phyloP scores from a whole-genome alignment of 2,888 invertebrate species.

The Stenodema calcarata region DNA sequence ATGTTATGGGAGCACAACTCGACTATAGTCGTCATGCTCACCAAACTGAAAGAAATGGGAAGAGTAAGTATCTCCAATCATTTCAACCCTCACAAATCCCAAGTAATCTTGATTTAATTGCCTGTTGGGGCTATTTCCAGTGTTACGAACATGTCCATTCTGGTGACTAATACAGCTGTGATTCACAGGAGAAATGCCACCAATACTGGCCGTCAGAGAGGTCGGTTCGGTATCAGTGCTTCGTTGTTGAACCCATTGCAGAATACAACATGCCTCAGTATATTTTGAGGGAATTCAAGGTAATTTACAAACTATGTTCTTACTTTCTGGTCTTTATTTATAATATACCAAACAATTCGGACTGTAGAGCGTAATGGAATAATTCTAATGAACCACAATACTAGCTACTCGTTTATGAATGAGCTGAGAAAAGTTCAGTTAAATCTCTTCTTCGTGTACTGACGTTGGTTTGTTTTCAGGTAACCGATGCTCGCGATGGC shows the following conservation, averaged over 20 bases:
- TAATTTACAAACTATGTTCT: too few relatives aligned
- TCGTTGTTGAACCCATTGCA: conserved; percentile 98
- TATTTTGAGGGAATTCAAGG: conserved; percentile 96
- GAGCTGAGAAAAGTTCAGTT: too few relatives aligned
- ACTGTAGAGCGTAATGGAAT: too few relatives aligned
- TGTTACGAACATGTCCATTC: too few relatives aligned
- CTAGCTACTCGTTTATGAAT: too few relatives aligned
- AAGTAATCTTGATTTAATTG: too few relatives aligned
- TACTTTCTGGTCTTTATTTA: too few relatives aligned
- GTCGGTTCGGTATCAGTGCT: conserved; percentile 95
- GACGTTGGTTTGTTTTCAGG: conserved; percentile 59
- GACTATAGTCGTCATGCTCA: conserved; percentile 98
- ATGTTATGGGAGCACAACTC: conserved; percentile 99
- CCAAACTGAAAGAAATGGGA: conserved; percentile 97
- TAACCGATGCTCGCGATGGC: conserved; percentile 96
- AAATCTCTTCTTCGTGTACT: too few relatives aligned
- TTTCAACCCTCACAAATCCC: too few relatives aligned
- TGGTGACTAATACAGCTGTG: neutral
- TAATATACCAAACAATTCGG: too few relatives aligned
- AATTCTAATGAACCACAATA: too few relatives aligned
- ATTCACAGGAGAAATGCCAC: conserved; percentile 91
- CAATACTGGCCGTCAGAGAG: conserved; percentile 99
- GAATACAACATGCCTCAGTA: conserved; percentile 99
- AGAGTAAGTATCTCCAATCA: conserved; percentile 72
- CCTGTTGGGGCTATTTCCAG: too few relatives aligned